These are phyloP conservation scores for Machaerirhynchus nigripectus DNA, from an alignment of 2,113 vertebrate genomes.

Conservation along the genomic window DNA sequence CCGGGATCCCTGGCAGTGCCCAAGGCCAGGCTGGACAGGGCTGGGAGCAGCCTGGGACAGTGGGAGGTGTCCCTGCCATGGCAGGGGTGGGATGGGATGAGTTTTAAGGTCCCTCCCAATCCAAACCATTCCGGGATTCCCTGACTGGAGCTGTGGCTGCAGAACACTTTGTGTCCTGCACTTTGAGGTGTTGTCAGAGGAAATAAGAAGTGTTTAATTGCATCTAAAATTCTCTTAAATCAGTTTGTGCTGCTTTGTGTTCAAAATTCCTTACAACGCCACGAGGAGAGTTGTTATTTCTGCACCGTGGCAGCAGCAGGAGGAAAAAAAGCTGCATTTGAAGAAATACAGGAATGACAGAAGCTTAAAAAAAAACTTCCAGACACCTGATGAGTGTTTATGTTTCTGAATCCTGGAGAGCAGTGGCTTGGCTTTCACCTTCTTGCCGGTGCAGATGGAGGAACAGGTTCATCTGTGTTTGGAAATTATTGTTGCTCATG, in stretches of 20 bases:
- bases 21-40: neutral
- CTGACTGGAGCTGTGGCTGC: neutral
- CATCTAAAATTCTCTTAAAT: neutral
- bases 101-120: rapidly evolving
- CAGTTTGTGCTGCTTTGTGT: neutral
- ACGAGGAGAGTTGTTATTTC: neutral
- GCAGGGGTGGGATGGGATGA: rapidly evolving
- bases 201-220: neutral
- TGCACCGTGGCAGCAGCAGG: neutral
- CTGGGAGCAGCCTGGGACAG: neutral
- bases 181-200: neutral
- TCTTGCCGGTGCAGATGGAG: rapidly evolving
- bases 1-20: neutral
- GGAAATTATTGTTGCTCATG: neutral
- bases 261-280: neutral
- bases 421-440: neutral
- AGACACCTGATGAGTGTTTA: neutral
- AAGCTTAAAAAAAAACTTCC: neutral
- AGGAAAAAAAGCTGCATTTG: neutral
- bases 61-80: neutral
- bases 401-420: neutral
- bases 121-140: neutral
- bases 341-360: neutral
- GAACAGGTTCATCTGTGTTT: neutral
- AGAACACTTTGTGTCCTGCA: neutral